Evolutionary conservation across 2,113 vertebrate species (phyloP), one percentile per base, ranked within the genome.

Genomic region (Saiga tatarica): DNA sequence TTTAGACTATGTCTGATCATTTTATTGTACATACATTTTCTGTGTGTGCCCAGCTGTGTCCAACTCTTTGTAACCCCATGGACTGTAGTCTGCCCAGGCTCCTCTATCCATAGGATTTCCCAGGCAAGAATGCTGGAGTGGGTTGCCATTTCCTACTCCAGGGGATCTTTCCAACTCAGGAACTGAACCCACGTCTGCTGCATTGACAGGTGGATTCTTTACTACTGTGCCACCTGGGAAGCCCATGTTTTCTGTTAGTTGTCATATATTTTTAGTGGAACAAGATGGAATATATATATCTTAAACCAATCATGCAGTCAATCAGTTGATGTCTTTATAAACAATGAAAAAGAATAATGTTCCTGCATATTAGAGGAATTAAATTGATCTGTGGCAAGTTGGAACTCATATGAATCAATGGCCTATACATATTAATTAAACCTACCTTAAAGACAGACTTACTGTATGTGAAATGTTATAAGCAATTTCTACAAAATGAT

Each of bases 1-100:
- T 92, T 76, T 86, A 90, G 78, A 50, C 52, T 79, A 36, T 1
- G 2, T 94, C 76, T 33, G 57, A 39, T 30, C 11, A 39, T 62
- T 87, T 95, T 86, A 81, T 55, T 55, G 0, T 19, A 30, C 36
- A n/a, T 57, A 45, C 42, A 45, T 96, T 84, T 96, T 90, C 90
- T 45, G 1, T 92, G 36, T 42, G 71, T 42, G 21, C 23, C 9
- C 36, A 74, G 21, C 19, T 23, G 11, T 74, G 21, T 25, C 6
- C 71, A 36, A 42, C 71, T 74, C 11, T 42, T 26, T 25, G 36
- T 25, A 12, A 74, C 71, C 4, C 17, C 17, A 42, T 14, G 36
- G 36, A 25, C 71, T 39, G 71, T 74, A 42, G 11, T 21, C 36
- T 0, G 0, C 11, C 71, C 71, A 42, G 71, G 5, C 36, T 42